Conservation (phyloP, 2,888 invertebrate genomes). For the Spodoptera littoralis region DNA sequence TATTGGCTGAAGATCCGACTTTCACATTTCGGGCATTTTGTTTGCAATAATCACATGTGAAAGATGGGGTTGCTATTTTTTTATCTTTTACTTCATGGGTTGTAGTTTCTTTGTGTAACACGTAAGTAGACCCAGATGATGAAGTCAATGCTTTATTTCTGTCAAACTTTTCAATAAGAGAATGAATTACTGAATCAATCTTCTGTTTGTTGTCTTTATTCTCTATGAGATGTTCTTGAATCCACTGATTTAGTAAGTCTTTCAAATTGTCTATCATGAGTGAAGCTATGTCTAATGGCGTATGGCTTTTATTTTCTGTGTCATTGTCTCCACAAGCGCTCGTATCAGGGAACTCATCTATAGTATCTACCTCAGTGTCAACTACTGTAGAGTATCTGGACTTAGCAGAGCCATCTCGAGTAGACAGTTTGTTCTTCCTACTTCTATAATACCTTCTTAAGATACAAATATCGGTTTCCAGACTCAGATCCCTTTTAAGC, state of each 20-base stretch:
- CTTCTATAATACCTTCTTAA: conserved; percentile 72
- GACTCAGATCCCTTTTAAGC: conserved; percentile 75
- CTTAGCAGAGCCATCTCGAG: conserved; percentile 59
- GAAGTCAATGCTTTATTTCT: conserved; percentile 40
- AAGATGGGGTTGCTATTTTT: conserved; percentile 56
- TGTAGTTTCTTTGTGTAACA: conserved; percentile 61
- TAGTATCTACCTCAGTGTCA: conserved; percentile 65
- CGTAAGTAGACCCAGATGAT: conserved; percentile 71
- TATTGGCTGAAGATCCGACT: conserved; percentile 21
- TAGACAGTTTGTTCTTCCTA: conserved; percentile 64
- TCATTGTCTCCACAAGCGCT: conserved; percentile 74
- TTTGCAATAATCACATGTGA: conserved; percentile 54
- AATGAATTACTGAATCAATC: conserved; percentile 70
- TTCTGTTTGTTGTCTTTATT: conserved; percentile 69
- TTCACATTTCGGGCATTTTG: conserved; percentile 37
- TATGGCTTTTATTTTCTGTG: conserved; percentile 43
- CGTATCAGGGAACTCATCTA: conserved; percentile 63
- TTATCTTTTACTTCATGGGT: conserved; percentile 62
- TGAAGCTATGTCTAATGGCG: conserved; percentile 66
- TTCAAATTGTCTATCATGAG: conserved; percentile 76
- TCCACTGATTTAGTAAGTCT: conserved; percentile 71
- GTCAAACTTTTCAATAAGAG: conserved; percentile 68
- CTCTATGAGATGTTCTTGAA: conserved; percentile 69
- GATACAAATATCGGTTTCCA: conserved; percentile 79
- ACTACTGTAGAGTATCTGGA: conserved; percentile 66